Base-by-base conservation (phyloP, 2,113 vertebrate genomes). In the Butorides virescens region DNA sequence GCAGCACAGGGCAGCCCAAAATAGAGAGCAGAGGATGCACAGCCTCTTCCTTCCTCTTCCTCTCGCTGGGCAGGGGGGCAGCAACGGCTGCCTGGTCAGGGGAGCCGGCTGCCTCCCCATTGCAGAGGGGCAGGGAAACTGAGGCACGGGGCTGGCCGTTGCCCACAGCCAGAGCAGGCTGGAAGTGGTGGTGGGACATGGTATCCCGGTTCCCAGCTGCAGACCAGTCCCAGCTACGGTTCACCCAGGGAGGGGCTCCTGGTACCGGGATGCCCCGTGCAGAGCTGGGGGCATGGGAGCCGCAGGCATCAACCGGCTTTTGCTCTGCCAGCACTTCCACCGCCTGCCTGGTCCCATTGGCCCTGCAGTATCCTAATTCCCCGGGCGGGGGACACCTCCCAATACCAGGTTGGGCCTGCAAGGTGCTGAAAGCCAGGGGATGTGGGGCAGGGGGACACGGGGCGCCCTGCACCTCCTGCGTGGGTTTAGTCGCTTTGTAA, bases 151-250 rank as follows among this genome's bases (percentile, higher is more conserved):
- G 30, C 20, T 32, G 36, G 5, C 13, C 0, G 1, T 34, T 66
- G 46, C 39, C 16, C 2, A 2, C 36, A 7, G 5, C 5, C 37
- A 14, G 66, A 32, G 15, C 10, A 3, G 8, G 12, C 2, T 44
- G 0, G 52, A 50, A 34, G 17, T 7, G 29, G 16, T 6, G 52
- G 37, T 39, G n/a, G 76, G 66, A 52, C 2, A 34, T 2, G 1
- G 8, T 13, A 56, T 62, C 23, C 32, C 15, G 0, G 6, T 50
- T 58, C 78, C 68, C 37, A 19, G 23, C 26, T 11, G 8, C 30
- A 49, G 25, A 27, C 16, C 4, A 6, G 7, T 32, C 29, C 25
- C 22, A 25, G 22, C 11, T 34, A 11, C 2, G 9, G 23, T 44
- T 50, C 5, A 16, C 7, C 26, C 5, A 6, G 34, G 12, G 50